A percentile compares a stretch with the other conserved stretches of the same genome.
These are phyloP conservation scores for Vespertilio murinus DNA, from an alignment of 2,797 vertebrate genomes.

Conservation along the genomic window DNA sequence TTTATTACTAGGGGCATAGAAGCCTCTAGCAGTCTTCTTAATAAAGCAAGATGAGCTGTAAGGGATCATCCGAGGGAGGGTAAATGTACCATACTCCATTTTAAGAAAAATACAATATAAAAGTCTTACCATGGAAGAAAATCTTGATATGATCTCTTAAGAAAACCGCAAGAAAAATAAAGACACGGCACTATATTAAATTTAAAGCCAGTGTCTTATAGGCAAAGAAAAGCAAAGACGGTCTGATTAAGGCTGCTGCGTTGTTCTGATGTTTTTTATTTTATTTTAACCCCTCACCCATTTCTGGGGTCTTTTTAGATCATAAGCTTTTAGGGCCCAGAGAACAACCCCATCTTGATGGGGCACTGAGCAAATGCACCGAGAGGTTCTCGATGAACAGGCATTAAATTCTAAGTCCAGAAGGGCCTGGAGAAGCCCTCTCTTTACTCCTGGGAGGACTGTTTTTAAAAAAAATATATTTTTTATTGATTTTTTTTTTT, in stretches of 20 bases:
- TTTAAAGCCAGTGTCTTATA: slow-evolving; percentile 76
- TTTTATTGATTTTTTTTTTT: too few species aligned
- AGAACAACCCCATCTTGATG: slow-evolving; percentile 48
- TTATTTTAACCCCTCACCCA: slow-evolving; percentile 45
- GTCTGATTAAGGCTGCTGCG: slow-evolving; percentile 65
- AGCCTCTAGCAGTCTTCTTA: slow-evolving; percentile 58
- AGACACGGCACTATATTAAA: slow-evolving; percentile 77
- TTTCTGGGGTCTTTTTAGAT: slow-evolving; percentile 60
- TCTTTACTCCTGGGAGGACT: neutral
- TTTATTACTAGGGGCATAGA: slow-evolving; percentile 64
- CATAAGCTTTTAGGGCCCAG: slow-evolving; percentile 59
- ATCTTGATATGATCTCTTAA: slow-evolving; percentile 72
- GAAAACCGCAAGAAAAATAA: slow-evolving; percentile 77
- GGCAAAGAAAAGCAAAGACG: slow-evolving; percentile 68
- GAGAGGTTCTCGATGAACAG: slow-evolving; percentile 68
- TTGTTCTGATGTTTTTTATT: slow-evolving; percentile 52
- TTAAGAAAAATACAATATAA: slow-evolving; percentile 73
- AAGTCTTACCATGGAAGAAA: slow-evolving; percentile 69
- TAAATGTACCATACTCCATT: slow-evolving; percentile 63
- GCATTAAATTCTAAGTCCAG: slow-evolving; percentile 62
- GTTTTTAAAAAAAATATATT: too few species aligned
- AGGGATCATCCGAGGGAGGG: slow-evolving; percentile 41
- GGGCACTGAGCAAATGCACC: slow-evolving; percentile 54
- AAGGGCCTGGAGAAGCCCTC: slow-evolving; percentile 44
- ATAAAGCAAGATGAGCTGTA: slow-evolving; percentile 71